These are phyloP conservation scores for Aspidapion aeneum DNA, from an alignment of 2,888 invertebrate species.

Conservation along the genomic window DNA sequence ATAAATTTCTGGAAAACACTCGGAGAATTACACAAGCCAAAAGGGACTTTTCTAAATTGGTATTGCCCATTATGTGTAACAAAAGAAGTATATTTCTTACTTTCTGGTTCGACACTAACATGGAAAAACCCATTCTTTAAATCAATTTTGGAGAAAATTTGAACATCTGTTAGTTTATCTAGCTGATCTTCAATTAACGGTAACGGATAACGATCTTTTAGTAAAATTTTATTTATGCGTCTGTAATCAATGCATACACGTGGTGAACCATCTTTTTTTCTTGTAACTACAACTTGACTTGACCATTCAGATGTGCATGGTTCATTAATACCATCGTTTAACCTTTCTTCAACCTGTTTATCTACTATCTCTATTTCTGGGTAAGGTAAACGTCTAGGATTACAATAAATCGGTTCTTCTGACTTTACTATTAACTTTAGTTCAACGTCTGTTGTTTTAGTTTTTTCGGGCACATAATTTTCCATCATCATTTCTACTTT, in stretches of 20 bases:
- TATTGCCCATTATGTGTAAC: conserved; percentile 41
- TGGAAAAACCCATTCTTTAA: conserved; percentile 33
- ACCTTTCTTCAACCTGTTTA: neutral
- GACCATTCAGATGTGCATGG: neutral
- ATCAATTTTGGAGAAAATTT: neutral
- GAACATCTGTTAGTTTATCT: neutral
- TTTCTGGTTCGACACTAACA: conserved; percentile 13
- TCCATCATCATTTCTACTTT: conserved; percentile 9
- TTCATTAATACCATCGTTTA: neutral
- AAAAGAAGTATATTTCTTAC: conserved; percentile 39
- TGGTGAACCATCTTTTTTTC: neutral
- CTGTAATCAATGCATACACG: neutral
- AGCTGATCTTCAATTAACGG: neutral
- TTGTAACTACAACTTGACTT: neutral
- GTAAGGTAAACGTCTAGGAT: neutral
- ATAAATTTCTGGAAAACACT: conserved; percentile 14
- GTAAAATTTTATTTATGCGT: neutral
- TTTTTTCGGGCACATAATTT: conserved; percentile 14
- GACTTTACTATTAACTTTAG: conserved; percentile 12
- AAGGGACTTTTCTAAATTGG: conserved; percentile 43
- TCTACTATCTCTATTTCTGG: neutral
- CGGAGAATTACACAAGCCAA: conserved; percentile 38
- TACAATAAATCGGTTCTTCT: neutral
- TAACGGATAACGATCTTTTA: neutral
- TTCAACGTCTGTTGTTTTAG: neutral